A percentile compares a stretch with the other conserved stretches of the same genome.
These are phyloP conservation scores for Malaclemys terrapin DNA, from an alignment of 2,113 vertebrate species.

Conservation along the genomic window DNA sequence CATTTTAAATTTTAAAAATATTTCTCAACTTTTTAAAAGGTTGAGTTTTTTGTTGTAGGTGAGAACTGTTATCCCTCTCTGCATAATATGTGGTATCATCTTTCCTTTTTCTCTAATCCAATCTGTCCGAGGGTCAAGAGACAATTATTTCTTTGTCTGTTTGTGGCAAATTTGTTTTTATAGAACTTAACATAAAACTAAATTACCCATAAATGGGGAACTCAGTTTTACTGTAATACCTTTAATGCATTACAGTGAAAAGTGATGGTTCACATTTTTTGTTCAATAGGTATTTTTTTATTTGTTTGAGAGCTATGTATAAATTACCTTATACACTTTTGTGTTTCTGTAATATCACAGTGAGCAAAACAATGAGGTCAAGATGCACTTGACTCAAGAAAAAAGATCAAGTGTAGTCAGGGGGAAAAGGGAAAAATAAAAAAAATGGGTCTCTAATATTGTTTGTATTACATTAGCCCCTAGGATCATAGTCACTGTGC, in stretches of 20 bases:
- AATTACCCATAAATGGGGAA: background rate
- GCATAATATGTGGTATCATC: background rate
- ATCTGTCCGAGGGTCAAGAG: constrained; percentile 26
- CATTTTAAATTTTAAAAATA: background rate
- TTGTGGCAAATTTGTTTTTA: background rate
- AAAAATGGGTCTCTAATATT: background rate
- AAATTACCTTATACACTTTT: background rate
- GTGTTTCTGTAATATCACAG: background rate
- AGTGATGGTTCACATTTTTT: background rate
- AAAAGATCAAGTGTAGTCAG: background rate
- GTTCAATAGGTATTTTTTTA: background rate
- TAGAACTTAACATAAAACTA: background rate
- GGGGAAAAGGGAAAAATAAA: background rate
- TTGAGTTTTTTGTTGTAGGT: background rate
- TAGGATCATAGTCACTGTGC: background rate
- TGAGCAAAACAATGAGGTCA: background rate
- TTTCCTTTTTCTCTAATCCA: background rate
- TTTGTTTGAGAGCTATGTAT: background rate
- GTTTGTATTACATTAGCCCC: background rate
- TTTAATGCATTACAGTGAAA: background rate
- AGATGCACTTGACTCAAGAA: background rate
- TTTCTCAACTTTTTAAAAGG: constrained; percentile 1
- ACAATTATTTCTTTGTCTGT: background rate
- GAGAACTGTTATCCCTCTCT: background rate
- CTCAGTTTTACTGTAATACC: background rate